Evolutionary conservation across 1,140 invertebrate genomes (phyloP), one percentile per base, ranked within the genome.

Genomic region (Leucophenga varia): DNA sequence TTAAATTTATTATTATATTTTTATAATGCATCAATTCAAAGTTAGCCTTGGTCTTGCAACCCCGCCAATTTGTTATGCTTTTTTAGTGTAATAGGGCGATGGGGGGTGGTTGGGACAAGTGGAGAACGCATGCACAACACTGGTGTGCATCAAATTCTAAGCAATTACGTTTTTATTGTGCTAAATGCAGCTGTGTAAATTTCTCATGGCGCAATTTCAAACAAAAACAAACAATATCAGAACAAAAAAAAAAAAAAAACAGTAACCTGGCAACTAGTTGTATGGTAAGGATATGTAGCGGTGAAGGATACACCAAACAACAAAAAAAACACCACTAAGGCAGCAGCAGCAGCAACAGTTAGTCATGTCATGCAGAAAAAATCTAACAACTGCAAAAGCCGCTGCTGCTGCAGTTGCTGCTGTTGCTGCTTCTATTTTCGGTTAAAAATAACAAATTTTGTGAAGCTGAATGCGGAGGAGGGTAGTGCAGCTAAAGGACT

Each of bases 121-220:
- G 43, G 54, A 28, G 43, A 31, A n/a, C 19, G 43, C 52, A 57
- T 55, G 53, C 61, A 65, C 52, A 65, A 56, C 55, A 57, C n/a
- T n/a, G n/a, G n/a, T n/a, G n/a, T n/a, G 64, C 57, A 54, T 67
- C 68, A 67, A 67, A 67, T 67, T 67, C 64, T 50, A 49, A 64
- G 64, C 63, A 67, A 67, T 67, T 67, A 67, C 63, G 63, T 67
- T 67, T 67, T 67, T 68, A 68, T 67, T 67, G 64, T 67, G 63
- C 63, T 68, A 68, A 67, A 63, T 68, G 63, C 63, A 67, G 64
- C 63, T 67, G 63, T 68, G 64, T 64, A 67, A 68, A 67, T 67
- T 67, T 64, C 63, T 67, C 64, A 67, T 67, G 63, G 63, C 63
- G 64, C 63, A 67, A 67, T 67, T 67, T 67, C 64, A 59, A 68